Conservation (phyloP, 2,113 vertebrate species). For the Ciconia stormi region DNA sequence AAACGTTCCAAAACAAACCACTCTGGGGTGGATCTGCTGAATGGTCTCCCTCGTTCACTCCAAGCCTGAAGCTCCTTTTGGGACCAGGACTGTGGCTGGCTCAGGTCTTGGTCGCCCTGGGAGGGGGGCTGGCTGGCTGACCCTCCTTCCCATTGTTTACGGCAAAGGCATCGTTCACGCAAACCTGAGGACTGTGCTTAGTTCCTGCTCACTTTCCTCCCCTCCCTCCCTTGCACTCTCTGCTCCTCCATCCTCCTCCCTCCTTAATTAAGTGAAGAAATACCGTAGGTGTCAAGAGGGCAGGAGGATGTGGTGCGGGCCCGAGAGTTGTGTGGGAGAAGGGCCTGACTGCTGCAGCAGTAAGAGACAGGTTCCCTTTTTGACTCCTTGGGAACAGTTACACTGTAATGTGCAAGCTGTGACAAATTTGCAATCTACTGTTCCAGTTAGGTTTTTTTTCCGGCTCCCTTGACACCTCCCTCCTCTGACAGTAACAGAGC, state of each 20-base stretch:
- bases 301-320: neutral
- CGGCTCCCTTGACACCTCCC: constrained; percentile 61
- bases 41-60: constrained; percentile 54
- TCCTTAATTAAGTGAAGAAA: constrained; percentile 20
- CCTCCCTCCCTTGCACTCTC: constrained; percentile 17
- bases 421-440: constrained; percentile 79
- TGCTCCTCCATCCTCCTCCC: constrained; percentile 23
- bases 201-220: constrained; percentile 59
- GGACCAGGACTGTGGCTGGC: constrained; percentile 72
- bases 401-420: constrained; percentile 73
- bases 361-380: constrained; percentile 8
- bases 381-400: constrained; percentile 54
- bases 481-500: constrained; percentile 62
- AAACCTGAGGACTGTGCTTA: constrained; percentile 76
- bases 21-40: constrained; percentile 63
- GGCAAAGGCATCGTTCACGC: constrained; percentile 71
- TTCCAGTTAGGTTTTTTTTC: constrained; percentile 56
- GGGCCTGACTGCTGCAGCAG: neutral
- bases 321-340: constrained; percentile 8
- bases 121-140: constrained; percentile 70
- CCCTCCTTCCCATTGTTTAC: constrained; percentile 76
- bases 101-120: constrained; percentile 66
- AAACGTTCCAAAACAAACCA: constrained; percentile 76
- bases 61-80: constrained; percentile 71
- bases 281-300: constrained; percentile 3